Evolutionary conservation across 2,888 invertebrate genomes (phyloP).

Genomic region (Unio delphinus): DNA sequence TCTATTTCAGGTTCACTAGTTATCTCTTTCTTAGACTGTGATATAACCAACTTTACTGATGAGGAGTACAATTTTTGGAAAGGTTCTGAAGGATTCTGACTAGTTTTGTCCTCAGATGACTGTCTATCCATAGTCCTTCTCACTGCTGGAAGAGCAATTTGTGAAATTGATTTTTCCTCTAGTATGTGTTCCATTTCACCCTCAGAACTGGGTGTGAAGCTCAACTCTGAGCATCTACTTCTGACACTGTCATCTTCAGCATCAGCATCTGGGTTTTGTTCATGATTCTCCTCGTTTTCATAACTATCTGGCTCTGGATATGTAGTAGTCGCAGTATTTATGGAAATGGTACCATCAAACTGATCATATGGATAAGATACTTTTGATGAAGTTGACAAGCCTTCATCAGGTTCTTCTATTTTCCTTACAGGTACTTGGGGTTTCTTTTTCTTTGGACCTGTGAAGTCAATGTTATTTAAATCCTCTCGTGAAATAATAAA

Average conservation of each 20-base stretch:
- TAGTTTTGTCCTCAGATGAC: conserved; percentile 4
- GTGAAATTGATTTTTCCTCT: conserved; percentile 59
- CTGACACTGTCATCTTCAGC: conserved; percentile 28
- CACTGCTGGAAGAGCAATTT: conserved; percentile 50
- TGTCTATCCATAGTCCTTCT: conserved; percentile 26
- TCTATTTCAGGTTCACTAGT: too few relatives aligned
- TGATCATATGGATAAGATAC: neutral
- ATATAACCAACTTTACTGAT: conserved; percentile 26
- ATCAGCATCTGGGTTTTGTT: conserved; percentile 12
- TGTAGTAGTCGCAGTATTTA: conserved; percentile 10
- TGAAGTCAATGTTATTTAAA: conserved; percentile 46
- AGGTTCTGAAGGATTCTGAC: conserved; percentile 11
- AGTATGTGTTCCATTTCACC: conserved; percentile 52
- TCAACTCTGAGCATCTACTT: conserved; percentile 49
- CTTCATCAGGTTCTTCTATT: too few relatives aligned
- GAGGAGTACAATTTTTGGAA: conserved; percentile 18
- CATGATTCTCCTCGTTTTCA: conserved; percentile 11
- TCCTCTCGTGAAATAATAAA: conserved; percentile 62
- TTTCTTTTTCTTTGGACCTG: conserved; percentile 26
- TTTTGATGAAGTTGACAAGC: too few relatives aligned
- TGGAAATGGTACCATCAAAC: conserved; percentile 6
- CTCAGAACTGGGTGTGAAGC: conserved; percentile 51
- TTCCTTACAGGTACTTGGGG: neutral
- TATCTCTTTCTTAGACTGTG: neutral
- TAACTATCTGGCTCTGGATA: conserved; percentile 17